These are phyloP conservation scores for Nephrotoma appendiculata DNA, from an alignment of 2,888 invertebrate species.

Conservation along the genomic window DNA sequence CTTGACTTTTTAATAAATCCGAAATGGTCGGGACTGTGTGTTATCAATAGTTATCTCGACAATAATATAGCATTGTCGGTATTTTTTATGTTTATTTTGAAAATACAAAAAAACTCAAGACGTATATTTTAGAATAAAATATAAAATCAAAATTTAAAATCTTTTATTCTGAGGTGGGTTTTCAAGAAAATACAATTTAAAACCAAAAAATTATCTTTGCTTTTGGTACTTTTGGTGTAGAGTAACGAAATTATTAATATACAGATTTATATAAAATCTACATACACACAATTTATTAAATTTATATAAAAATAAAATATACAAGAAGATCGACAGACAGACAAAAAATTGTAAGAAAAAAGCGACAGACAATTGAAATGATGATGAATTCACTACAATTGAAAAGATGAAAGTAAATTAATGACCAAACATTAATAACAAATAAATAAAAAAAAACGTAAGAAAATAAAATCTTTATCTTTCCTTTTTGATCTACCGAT, in stretches of 20 bases:
- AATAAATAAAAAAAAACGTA: background rate
- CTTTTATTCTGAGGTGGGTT: background rate
- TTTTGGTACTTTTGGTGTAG: background rate
- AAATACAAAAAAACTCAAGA: background rate
- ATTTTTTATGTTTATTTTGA: background rate
- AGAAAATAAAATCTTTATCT: background rate
- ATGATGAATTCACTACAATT: conserved; percentile 4
- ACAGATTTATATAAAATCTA: background rate
- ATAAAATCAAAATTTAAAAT: background rate
- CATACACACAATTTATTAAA: background rate
- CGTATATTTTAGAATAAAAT: background rate
- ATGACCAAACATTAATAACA: conserved; percentile 2
- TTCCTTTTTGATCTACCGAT: conserved; percentile 2
- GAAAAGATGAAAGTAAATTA: conserved; percentile 4
- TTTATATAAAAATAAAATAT: background rate
- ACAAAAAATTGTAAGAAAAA: background rate
- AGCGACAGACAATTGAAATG: conserved; percentile 3
- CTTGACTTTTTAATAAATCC: background rate
- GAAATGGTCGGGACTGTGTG: background rate
- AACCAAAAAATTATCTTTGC: background rate
- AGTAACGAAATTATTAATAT: background rate
- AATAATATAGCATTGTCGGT: background rate
- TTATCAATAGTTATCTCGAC: background rate
- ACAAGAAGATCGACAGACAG: background rate
- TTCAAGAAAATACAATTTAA: background rate